These are phyloP conservation scores for Drosophila anceps DNA, from an alignment of 2,888 invertebrate species.

Conservation along the genomic window DNA sequence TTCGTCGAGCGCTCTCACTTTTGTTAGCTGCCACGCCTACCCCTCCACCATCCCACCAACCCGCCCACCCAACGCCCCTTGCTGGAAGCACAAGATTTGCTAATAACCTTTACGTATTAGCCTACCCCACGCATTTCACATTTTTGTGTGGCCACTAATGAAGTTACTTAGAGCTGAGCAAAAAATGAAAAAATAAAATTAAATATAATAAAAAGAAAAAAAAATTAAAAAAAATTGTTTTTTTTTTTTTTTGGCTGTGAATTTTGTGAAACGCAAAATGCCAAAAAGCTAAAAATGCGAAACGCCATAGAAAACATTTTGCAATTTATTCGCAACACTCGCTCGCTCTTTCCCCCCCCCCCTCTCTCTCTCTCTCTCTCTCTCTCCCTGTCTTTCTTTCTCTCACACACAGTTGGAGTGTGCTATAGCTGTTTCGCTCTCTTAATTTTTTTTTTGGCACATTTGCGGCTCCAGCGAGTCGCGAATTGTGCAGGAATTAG, in stretches of 20 bases:
- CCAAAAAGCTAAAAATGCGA: conserved; percentile 27
- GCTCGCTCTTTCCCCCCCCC: background rate
- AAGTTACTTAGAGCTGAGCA: conserved; percentile 39
- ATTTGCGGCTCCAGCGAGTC: conserved; percentile 76
- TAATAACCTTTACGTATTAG: background rate
- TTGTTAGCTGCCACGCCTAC: conserved; percentile 8
- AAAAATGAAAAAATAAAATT: conserved; percentile 6
- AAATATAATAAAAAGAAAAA: background rate
- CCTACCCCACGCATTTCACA: background rate
- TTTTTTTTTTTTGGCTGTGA: conserved; percentile 11
- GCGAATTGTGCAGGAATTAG: conserved; percentile 77
- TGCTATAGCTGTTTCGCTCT: conserved; percentile 7
- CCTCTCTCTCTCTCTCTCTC: background rate
- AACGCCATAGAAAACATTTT: conserved; percentile 42
- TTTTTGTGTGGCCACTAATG: conserved; percentile 36
- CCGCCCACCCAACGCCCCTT: background rate
- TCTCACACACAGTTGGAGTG: background rate
- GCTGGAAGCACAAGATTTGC: conserved; percentile 21
- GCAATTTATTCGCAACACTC: conserved; percentile 36
- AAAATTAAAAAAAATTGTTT: background rate
- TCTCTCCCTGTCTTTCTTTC: background rate
- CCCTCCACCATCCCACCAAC: background rate
- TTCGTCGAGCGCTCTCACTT: conserved; percentile 14
- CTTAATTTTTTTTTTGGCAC: conserved; percentile 70
- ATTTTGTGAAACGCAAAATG: conserved; percentile 47